A percentile compares a stretch with the other conserved stretches of the same genome.
These are phyloP conservation scores for Reticulitermes lucifugus DNA, from an alignment of 2,888 invertebrate species.

Conservation along the genomic window DNA sequence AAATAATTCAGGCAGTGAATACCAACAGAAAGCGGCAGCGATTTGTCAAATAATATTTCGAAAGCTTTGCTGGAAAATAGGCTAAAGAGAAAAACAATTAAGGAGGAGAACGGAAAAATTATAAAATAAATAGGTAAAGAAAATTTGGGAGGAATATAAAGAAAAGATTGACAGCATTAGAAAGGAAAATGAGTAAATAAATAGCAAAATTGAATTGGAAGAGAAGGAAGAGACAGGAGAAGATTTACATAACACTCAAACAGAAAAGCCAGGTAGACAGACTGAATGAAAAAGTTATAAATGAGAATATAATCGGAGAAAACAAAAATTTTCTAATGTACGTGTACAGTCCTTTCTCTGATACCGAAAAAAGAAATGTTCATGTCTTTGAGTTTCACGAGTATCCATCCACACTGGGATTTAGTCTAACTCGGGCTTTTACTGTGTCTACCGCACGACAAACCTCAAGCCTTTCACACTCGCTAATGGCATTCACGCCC, in stretches of 20 bases:
- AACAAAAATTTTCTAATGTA: too few relatives aligned
- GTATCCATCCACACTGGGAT: too few relatives aligned
- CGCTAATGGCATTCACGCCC: too few relatives aligned
- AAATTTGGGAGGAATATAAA: neutral
- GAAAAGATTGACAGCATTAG: neutral
- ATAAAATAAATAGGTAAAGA: neutral
- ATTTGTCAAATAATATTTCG: too few relatives aligned
- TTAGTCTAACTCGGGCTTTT: too few relatives aligned
- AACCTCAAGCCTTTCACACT: too few relatives aligned
- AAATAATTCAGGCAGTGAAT: too few relatives aligned
- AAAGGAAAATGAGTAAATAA: neutral
- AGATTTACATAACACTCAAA: neutral
- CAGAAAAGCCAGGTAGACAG: neutral
- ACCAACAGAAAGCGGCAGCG: too few relatives aligned
- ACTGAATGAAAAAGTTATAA: neutral
- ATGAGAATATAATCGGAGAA: neutral
- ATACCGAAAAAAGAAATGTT: too few relatives aligned
- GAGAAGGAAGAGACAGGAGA: neutral
- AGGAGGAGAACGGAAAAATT: neutral
- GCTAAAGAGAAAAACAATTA: neutral
- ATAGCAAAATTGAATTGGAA: neutral
- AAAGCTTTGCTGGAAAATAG: neutral
- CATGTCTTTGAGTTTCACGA: too few relatives aligned
- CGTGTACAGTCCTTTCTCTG: too few relatives aligned
- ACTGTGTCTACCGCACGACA: too few relatives aligned